These are phyloP conservation scores for Neostethus bicornis DNA, from an alignment of 2,797 vertebrate genomes.

Conservation along the genomic window DNA sequence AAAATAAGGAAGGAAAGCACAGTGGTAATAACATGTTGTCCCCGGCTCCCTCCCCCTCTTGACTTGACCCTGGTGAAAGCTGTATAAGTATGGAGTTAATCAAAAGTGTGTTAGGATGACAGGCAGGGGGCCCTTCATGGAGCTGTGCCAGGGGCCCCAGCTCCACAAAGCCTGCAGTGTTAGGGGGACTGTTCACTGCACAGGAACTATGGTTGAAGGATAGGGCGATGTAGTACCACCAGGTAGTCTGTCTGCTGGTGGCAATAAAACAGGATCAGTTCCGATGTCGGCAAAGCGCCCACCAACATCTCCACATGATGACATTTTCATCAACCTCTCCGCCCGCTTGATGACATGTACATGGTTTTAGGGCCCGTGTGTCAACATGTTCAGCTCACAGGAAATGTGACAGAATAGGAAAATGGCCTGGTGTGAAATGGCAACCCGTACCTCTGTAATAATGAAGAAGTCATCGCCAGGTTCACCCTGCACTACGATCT, in stretches of 20 bases:
- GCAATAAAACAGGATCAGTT: constrained; percentile 57
- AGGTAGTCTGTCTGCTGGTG: constrained; percentile 52
- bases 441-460: constrained; percentile 77
- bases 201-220: constrained; percentile 16
- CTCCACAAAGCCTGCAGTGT: constrained; percentile 65
- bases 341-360: constrained; percentile 36
- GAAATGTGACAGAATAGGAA: constrained; percentile 29
- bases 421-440: constrained; percentile 2
- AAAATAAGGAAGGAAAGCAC: constrained; percentile 16
- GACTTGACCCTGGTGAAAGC: constrained; percentile 62
- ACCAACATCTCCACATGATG: constrained; percentile 43
- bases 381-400: constrained; percentile 26
- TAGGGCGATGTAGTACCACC: constrained; percentile 5
- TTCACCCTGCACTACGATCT: constrained; percentile 98
- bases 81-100: constrained; percentile 74
- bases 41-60: constrained; percentile 28
- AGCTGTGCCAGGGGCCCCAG: constrained; percentile 49
- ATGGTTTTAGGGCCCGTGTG: constrained; percentile 4
- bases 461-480: constrained; percentile 99
- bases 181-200: constrained; percentile 15
- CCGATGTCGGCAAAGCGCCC: constrained; percentile 33
- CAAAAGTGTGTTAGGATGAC: constrained; percentile 71
- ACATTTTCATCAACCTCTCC: constrained; percentile 26
- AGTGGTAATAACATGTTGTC: constrained; percentile 34
- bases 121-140: constrained; percentile 61